Base-by-base conservation (phyloP, 2,888 invertebrate genomes). In the Alviniconcha strummeri region DNA sequence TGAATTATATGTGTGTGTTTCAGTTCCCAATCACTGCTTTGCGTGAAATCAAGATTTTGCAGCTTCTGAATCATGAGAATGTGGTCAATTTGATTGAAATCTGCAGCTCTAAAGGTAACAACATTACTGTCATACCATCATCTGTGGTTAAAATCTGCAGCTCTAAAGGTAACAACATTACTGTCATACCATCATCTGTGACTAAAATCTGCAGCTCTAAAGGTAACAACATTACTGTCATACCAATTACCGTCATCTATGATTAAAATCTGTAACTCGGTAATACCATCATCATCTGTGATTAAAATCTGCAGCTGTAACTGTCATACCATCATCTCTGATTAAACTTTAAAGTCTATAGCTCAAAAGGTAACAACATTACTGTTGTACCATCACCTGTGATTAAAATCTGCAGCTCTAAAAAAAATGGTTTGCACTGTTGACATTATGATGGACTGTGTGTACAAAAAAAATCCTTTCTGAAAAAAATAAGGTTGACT, bases 1-100 rank as follows among this genome's bases (percentile, higher is more conserved):
- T 36, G 36, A 36, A 36, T 36, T 3, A 36, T 71, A 36, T 72
- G 6, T 36, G 4, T 36, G 5, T 54, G 13, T 71, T 71, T 64
- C 94, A 97, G 96, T 99, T 99, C 93, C 99, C 99, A 0, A 99
- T 99, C 88, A 99, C 99, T 69, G 99, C 99, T 0, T 93, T 99
- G 86, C 95, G 99, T 90, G 99, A 99, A 95, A 99, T 99, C 84
- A 96, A 97, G 91, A 99, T 99, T 90, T 94, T 99, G 72, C 98
- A 99, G 92, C 95, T 98, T 36, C 93, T 99, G 0, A 98, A 98
- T 93, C 98, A 99, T 94, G 98, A 98, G 90, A 99, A 99, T 94
- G 98, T 99, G 5, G 98, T 99, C 0, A 98, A 97, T 94, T 95
- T 99, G 54, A 97, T 99, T 84, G 99, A 99, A 95, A 99, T 99